Evolutionary conservation across 2,888 invertebrate species (phyloP), one percentile per base, ranked within the genome.

Genomic region (Metallyticus violacea): DNA sequence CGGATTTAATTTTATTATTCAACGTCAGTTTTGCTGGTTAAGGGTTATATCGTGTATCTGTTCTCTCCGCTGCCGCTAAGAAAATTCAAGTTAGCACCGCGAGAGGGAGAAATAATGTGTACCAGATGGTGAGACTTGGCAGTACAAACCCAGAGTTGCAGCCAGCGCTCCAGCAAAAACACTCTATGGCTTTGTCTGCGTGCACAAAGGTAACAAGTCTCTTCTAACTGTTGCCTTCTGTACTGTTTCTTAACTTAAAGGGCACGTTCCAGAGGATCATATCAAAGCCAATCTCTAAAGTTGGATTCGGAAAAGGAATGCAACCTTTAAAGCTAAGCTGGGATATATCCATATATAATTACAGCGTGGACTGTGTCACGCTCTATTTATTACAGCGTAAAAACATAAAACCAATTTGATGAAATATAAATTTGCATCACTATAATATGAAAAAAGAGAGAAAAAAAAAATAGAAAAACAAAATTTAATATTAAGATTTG

Each of bases 41-140:
- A 9, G 40, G 40, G 2, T 62, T 62, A 62, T 62, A 62, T 15
- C 40, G 40, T 15, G 40, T 15, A 62, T 62, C n/a, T n/a, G n/a
- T n/a, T n/a, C n/a, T n/a, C n/a, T n/a, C n/a, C 4, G 40, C 40
- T 22, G 40, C 4, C 15, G 9, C 40, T 62, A 81, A 62, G 62
- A 81, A 30, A 81, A 40, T 81, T 81, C 62, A 81, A 62, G 29
- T 81, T 81, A 62, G 40, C 62, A 81, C n/a, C 40, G 26, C 26
- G 81, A 26, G 26, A 81, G 15, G 9, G 15, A 25, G 1, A 40
- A 81, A 81, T 81, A 81, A 40, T 62, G 81, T 7, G 62, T 40
- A 15, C 62, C 81, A 81, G 81, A 81, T 81, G 81, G 30, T 6
- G 83, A 27, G 62, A 77, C 28, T 77, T 83, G 83, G 83, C 83